Evolutionary conservation across 2,113 vertebrate genomes (phyloP), one percentile per base, ranked within the genome.

Genomic region (Lepidothrix coronata): DNA sequence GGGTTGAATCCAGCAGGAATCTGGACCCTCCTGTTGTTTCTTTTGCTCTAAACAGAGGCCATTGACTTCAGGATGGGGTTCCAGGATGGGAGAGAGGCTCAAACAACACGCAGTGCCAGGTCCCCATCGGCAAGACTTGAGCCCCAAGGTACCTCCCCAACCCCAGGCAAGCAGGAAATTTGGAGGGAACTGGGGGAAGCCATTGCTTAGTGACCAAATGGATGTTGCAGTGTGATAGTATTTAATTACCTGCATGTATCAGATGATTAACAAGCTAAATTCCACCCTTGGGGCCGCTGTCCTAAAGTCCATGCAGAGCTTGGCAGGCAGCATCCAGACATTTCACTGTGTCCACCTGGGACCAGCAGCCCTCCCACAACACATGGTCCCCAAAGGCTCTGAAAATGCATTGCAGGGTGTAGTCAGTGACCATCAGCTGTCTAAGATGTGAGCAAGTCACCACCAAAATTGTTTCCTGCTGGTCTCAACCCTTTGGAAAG

Each of bases 101-200:
- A 68, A 86, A 80, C 8, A 23, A 61, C 35, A 16, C 2, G 21
- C 11, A 37, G 6, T 35, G 21, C 4, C 54, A 57, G 10, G 37
- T 54, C 31, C 27, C 18, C 31, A 4, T 9, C 57, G 21, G 49
- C 66, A 59, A 43, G 6, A 65, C 12, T 24, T 4, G 3, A 68
- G 22, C 5, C 4, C 12, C 28, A 25, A 31, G 52, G 24, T 30
- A 61, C 24, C 4, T 51, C 9, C 66, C 17, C 55, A 77, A 3
- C 6, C 8, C 17, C 2, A 4, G 20, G 18, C 2, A 0, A 9
- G 14, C 30, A 59, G 43, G 16, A 76, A 62, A 58, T 70, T 4
- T 9, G 3, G 8, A 8, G 6, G 12, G 2, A 33, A 11, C 11
- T 30, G 12, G 10, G 5, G 21, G 16, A 58, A 73, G 58, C 16